Evolutionary conservation across 2,797 vertebrate species (phyloP).

Genomic region (Phoxinus dragarum): DNA sequence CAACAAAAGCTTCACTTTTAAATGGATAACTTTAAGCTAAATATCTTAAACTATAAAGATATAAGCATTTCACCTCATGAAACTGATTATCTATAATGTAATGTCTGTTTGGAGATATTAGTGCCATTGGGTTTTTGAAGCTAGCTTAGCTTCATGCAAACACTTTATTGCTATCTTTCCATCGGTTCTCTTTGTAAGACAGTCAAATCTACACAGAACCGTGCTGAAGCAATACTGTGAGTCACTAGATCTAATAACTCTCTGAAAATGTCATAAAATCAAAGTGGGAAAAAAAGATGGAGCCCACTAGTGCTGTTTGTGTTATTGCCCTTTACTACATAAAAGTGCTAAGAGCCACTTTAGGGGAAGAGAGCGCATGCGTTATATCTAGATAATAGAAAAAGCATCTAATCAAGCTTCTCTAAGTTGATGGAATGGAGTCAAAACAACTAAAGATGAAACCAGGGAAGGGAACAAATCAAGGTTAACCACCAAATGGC

Average conservation of each 20-base stretch:
- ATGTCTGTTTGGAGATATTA: neutral
- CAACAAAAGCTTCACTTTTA: neutral
- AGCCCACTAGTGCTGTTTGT: slow-evolving; percentile 75
- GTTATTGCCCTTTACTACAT: slow-evolving; percentile 72
- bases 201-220: slow-evolving; percentile 46
- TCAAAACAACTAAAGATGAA: slow-evolving; percentile 21
- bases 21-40: neutral
- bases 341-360: slow-evolving; percentile 59
- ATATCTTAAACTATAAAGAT: neutral
- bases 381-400: slow-evolving; percentile 32
- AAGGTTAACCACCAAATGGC: slow-evolving; percentile 61
- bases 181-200: slow-evolving; percentile 20
- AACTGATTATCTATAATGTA: neutral
- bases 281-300: slow-evolving; percentile 65
- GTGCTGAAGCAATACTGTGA: slow-evolving; percentile 60
- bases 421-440: slow-evolving; percentile 47
- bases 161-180: slow-evolving; percentile 5
- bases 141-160: neutral
- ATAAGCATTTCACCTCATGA: neutral
- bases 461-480: slow-evolving; percentile 48
- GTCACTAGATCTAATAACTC: slow-evolving; percentile 69
- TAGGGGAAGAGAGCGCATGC: slow-evolving; percentile 14
- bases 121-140: neutral
- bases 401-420: slow-evolving; percentile 63
- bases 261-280: slow-evolving; percentile 58